phyloP scores from a whole-genome alignment of 1,140 invertebrate species.

The Littorina saxatilis region DNA sequence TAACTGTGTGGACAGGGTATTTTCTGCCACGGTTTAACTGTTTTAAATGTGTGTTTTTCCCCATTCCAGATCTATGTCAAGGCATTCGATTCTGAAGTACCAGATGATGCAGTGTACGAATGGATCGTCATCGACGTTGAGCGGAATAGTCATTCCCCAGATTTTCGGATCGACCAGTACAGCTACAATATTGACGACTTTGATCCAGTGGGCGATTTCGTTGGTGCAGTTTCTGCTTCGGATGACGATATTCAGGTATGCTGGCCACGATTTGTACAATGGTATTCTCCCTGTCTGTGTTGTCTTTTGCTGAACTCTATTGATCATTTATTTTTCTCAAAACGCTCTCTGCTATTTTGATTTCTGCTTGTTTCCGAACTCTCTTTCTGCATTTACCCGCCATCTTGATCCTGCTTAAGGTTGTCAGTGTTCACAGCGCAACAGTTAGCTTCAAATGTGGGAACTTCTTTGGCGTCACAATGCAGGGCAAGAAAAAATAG shows the following conservation, averaged over 20 bases:
- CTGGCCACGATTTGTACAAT: not conserved
- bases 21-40: not conserved
- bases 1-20: too few relatives aligned
- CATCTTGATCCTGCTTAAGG: too few relatives aligned
- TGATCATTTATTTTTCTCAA: too few relatives aligned
- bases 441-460: too few relatives aligned
- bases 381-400: too few relatives aligned
- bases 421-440: too few relatives aligned
- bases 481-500: too few relatives aligned
- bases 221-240: slow-evolving; percentile 60
- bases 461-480: too few relatives aligned
- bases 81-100: slow-evolving; percentile 58
- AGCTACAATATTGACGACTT: slow-evolving; percentile 56
- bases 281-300: too few relatives aligned
- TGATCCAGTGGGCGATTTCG: slow-evolving; percentile 54
- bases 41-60: not conserved
- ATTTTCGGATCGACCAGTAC: slow-evolving; percentile 80
- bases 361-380: too few relatives aligned
- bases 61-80: slow-evolving; percentile 67
- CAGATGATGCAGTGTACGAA: slow-evolving; percentile 48
- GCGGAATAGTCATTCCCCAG: slow-evolving; percentile 89
- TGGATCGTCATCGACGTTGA: slow-evolving; percentile 56
- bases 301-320: too few relatives aligned
- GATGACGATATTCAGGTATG: slow-evolving; percentile 65
- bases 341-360: too few relatives aligned